phyloP scores from a whole-genome alignment of 2,797 vertebrate genomes.

The Tadarida brasiliensis region DNA sequence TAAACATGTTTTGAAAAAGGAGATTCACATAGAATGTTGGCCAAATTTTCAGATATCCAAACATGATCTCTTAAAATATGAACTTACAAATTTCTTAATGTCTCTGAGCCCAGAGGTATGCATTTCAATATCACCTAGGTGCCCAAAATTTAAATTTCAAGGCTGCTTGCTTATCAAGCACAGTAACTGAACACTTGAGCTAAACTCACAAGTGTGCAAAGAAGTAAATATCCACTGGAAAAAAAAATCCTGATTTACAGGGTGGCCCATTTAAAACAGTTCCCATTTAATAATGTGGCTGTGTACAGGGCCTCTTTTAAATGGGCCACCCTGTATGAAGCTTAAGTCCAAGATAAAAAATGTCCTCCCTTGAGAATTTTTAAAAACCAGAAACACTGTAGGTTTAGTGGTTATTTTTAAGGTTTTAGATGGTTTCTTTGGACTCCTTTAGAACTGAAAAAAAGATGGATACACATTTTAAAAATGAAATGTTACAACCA shows the following conservation, averaged over 20 bases:
- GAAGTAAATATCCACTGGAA: constrained; percentile 76
- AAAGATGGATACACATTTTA: constrained; percentile 85
- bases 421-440: constrained; percentile 86
- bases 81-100: constrained; percentile 25
- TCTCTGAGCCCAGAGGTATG: constrained; percentile 42
- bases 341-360: constrained; percentile 85
- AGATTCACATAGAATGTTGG: constrained; percentile 46
- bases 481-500: constrained; percentile 86
- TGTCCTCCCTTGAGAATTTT: constrained; percentile 84
- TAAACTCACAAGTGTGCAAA: constrained; percentile 71
- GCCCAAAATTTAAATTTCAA: constrained; percentile 51
- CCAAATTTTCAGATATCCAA: constrained; percentile 58
- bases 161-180: constrained; percentile 71
- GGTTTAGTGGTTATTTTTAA: constrained; percentile 86
- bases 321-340: constrained; percentile 85
- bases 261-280: constrained; percentile 84
- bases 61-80: neutral
- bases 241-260: constrained; percentile 79
- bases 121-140: constrained; percentile 28
- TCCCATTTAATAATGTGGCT: constrained; percentile 83
- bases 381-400: constrained; percentile 84
- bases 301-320: constrained; percentile 83
- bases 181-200: constrained; percentile 68
- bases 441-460: constrained; percentile 84
- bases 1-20: constrained; percentile 60